phyloP scores from a whole-genome alignment of 2,888 invertebrate species.

The Dasysyrphus albostriatus region DNA sequence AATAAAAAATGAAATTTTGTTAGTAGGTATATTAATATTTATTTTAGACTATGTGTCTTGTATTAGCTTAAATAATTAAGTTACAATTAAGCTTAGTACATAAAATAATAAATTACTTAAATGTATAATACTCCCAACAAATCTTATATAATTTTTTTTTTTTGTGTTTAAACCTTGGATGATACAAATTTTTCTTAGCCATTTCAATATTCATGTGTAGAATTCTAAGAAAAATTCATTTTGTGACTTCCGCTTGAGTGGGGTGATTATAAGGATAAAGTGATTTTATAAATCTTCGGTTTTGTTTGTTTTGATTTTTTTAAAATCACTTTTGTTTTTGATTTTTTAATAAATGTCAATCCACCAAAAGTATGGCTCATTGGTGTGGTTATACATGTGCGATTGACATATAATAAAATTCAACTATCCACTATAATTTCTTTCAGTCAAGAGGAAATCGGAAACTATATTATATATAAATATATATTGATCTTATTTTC shows the following conservation, averaged over 20 bases:
- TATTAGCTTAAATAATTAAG: slow-evolving; percentile 67
- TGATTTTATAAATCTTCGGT: background rate
- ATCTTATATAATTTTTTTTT: slow-evolving; percentile 30
- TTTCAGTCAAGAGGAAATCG: slow-evolving; percentile 59
- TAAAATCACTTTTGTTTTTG: slow-evolving; percentile 7
- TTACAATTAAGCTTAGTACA: slow-evolving; percentile 63
- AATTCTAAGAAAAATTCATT: slow-evolving; percentile 32
- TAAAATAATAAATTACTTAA: slow-evolving; percentile 65
- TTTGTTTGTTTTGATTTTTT: background rate
- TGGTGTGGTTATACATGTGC: slow-evolving; percentile 42
- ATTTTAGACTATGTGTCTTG: slow-evolving; percentile 67
- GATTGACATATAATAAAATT: slow-evolving; percentile 48
- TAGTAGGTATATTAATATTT: slow-evolving; percentile 65
- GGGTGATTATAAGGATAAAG: background rate
- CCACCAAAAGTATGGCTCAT: slow-evolving; percentile 67
- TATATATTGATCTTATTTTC: slow-evolving; percentile 1
- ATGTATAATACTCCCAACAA: slow-evolving; percentile 33
- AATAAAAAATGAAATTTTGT: slow-evolving; percentile 75
- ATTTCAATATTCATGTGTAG: background rate
- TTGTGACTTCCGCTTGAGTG: slow-evolving; percentile 35
- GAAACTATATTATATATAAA: slow-evolving; percentile 10
- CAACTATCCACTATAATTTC: background rate
- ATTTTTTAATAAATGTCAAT: slow-evolving; percentile 52
- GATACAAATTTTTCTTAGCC: slow-evolving; percentile 36
- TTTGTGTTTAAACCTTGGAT: slow-evolving; percentile 24